A percentile compares a stretch with the other conserved stretches of the same genome.
phyloP scores from a whole-genome alignment of 1,140 invertebrate species.

The Ips nitidus region DNA sequence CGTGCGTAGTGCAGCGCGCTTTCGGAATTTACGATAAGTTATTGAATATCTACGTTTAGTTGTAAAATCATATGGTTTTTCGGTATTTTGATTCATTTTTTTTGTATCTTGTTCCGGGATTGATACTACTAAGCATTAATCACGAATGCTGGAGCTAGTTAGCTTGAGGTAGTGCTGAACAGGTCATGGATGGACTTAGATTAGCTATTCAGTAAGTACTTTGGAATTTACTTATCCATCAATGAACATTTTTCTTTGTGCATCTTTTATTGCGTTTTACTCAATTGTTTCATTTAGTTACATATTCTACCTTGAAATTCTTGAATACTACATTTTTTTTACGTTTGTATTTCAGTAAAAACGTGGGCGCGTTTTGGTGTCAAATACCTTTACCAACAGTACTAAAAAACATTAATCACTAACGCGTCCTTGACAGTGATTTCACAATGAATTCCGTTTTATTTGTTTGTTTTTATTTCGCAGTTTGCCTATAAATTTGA shows the following conservation, averaged over 20 bases:
- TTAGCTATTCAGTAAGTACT: conserved; percentile 27
- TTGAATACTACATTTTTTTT: no score
- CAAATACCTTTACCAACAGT: no score
- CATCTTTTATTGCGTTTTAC: neutral
- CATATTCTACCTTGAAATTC: no score
- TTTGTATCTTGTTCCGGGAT: neutral
- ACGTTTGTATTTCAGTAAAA: no score
- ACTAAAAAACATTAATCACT: no score
- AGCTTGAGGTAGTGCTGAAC: neutral
- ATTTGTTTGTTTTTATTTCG: neutral
- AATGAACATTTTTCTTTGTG: neutral
- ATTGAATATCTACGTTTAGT: no score
- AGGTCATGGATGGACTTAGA: conserved; percentile 29
- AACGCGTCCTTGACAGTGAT: neutral
- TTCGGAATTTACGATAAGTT: conserved; percentile 2
- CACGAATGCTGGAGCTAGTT: neutral
- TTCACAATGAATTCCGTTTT: neutral
- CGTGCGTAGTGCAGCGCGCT: neutral
- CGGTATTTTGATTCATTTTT: neutral
- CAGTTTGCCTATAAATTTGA: neutral
- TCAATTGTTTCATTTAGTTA: no score
- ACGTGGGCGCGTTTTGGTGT: no score
- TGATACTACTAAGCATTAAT: neutral
- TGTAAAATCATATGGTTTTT: no score
- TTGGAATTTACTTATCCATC: neutral